A percentile compares a stretch with the other conserved stretches of the same genome.
These are phyloP conservation scores for Noctilio leporinus DNA, from an alignment of 2,113 vertebrate species.

Conservation along the genomic window DNA sequence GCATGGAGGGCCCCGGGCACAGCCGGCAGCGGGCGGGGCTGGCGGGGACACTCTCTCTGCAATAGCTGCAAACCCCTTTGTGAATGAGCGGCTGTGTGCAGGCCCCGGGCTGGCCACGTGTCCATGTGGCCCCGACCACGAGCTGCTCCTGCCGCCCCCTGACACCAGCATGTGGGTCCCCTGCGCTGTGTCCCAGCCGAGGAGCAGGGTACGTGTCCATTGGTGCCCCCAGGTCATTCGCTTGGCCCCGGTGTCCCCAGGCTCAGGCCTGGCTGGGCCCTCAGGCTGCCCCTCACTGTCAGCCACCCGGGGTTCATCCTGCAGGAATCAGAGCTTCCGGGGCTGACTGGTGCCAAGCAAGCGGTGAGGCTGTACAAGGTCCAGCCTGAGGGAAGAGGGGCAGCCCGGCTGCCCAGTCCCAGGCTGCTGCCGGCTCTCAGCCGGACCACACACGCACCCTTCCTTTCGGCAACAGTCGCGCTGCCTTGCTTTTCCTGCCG, in stretches of 20 bases:
- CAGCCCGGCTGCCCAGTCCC: background rate
- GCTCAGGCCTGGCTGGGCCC: background rate
- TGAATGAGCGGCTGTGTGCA: too few species aligned
- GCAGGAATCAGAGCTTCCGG: background rate
- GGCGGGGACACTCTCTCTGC: too few species aligned
- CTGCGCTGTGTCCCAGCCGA: background rate
- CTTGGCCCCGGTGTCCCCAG: background rate
- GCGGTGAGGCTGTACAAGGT: background rate
- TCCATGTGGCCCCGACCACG: background rate
- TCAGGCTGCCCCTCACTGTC: background rate
- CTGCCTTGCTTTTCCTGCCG: background rate
- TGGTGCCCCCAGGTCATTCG: background rate
- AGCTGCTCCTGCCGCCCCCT: background rate
- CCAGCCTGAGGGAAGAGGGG: background rate
- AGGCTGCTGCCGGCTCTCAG: background rate
- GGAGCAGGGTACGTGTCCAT: background rate
- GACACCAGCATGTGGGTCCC: too few species aligned
- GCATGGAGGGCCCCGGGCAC: background rate
- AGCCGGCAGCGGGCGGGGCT: background rate
- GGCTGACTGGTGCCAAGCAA: accelerated
- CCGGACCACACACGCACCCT: accelerated
- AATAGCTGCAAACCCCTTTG: background rate
- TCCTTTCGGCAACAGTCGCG: background rate
- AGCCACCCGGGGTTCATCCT: background rate
- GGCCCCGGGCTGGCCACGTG: background rate